Evolutionary conservation across 2,888 invertebrate genomes (phyloP).

Genomic region (Meiosimyza decipiens): DNA sequence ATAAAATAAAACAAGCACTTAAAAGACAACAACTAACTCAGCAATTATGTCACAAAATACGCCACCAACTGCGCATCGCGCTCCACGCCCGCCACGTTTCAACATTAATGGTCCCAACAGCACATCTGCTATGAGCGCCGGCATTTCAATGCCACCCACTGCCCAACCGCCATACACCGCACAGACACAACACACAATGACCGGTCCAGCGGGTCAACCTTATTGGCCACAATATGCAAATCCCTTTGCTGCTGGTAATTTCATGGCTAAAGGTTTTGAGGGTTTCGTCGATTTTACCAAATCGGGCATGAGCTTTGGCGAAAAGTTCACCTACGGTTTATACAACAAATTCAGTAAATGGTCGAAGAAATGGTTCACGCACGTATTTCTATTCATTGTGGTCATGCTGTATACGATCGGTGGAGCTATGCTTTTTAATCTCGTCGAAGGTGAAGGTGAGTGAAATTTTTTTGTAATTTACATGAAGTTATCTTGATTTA

Average conservation of each 20-base stretch:
- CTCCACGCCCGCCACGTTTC: conserved; percentile 62
- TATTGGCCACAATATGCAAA: conserved; percentile 64
- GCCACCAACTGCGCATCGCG: conserved; percentile 51
- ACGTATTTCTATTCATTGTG: conserved; percentile 84
- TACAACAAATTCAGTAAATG: conserved; percentile 81
- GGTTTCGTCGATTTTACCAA: conserved; percentile 84
- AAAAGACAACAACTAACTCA: neutral
- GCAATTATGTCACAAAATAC: conserved; percentile 12
- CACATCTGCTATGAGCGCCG: conserved; percentile 46
- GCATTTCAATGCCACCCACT: conserved; percentile 54
- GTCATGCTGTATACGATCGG: conserved; percentile 82
- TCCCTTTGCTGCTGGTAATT: conserved; percentile 76
- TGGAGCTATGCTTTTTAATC: conserved; percentile 83
- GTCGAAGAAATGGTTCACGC: conserved; percentile 89
- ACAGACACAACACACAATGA: conserved; percentile 53
- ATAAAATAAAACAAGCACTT: conserved; percentile 10
- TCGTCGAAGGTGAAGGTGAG: conserved; percentile 76
- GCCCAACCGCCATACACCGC: conserved; percentile 55
- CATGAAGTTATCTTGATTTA: neutral
- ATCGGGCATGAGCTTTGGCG: conserved; percentile 84
- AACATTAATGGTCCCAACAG: conserved; percentile 53
- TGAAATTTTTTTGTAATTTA: neutral
- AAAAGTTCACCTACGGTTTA: conserved; percentile 83
- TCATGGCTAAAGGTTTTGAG: conserved; percentile 83
- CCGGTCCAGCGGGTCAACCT: conserved; percentile 51